Conservation (phyloP, 2,888 invertebrate species). For the Diploptera punctata region DNA sequence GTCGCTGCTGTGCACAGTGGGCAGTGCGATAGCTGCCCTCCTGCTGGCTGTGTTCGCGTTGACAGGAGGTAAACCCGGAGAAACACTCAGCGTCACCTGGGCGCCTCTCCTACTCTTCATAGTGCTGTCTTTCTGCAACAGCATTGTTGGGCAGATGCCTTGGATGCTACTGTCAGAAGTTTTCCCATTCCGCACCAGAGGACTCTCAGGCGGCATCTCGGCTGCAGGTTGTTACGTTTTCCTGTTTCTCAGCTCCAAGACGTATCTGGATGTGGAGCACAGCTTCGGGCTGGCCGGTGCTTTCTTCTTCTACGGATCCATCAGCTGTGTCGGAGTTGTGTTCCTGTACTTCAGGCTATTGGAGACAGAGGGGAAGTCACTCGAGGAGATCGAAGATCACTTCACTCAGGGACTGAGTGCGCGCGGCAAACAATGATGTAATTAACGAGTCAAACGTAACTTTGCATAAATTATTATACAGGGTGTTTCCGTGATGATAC, state of each 20-base stretch:
- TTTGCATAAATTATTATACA: too few species aligned
- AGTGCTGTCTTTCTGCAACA: conserved; percentile 54
- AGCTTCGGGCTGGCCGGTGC: conserved; percentile 58
- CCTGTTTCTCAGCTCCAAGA: conserved; percentile 61
- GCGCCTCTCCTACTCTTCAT: conserved; percentile 56
- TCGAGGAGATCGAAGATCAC: conserved; percentile 45
- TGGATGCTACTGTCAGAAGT: conserved; percentile 65
- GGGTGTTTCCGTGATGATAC: too few species aligned
- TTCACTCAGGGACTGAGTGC: conserved; percentile 4
- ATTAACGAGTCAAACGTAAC: too few species aligned
- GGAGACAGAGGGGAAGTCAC: conserved; percentile 47
- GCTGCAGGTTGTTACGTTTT: conserved; percentile 62
- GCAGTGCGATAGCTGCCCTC: conserved; percentile 1
- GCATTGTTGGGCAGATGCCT: conserved; percentile 56
- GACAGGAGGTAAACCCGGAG: neutral
- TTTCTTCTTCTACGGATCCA: conserved; percentile 59
- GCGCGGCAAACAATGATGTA: neutral
- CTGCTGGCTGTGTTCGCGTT: neutral
- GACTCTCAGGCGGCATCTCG: conserved; percentile 60
- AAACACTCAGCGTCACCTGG: conserved; percentile 31
- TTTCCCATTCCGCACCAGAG: conserved; percentile 54
- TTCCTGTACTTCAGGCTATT: conserved; percentile 39
- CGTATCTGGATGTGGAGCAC: conserved; percentile 59
- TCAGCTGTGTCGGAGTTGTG: conserved; percentile 46
- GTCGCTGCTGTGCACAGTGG: conserved; percentile 2